These are phyloP conservation scores for Pelochelys cantorii DNA, from an alignment of 2,797 vertebrate species.

Conservation along the genomic window DNA sequence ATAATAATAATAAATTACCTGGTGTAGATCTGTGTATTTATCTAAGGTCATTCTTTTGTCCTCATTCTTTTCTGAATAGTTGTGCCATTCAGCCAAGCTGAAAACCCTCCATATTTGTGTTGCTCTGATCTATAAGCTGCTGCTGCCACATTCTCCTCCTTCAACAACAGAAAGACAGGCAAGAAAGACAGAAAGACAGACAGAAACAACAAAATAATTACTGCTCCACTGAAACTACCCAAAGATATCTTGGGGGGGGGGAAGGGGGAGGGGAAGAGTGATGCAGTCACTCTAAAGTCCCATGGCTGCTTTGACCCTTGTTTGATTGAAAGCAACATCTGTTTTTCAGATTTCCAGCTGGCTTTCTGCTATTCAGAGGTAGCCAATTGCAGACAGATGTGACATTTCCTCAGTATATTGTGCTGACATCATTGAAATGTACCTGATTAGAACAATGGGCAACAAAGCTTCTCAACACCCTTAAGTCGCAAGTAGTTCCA, in stretches of 20 bases:
- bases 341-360: conserved; percentile 82
- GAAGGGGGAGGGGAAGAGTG: neutral
- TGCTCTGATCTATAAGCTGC: neutral
- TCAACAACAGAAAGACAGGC: neutral
- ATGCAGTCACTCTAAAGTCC: conserved; percentile 69
- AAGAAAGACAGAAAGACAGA: conserved; percentile 15
- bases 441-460: conserved; percentile 79
- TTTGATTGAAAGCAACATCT: conserved; percentile 84
- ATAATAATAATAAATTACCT: conserved; percentile 42
- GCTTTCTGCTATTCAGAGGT: conserved; percentile 78
- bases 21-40: conserved; percentile 48
- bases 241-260: neutral
- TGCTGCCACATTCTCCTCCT: too few relatives aligned
- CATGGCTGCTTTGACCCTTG: conserved; percentile 78
- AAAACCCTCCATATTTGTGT: neutral
- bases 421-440: conserved; percentile 78
- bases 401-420: conserved; percentile 80
- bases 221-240: conserved; percentile 36
- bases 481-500: conserved; percentile 63
- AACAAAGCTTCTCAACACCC: conserved; percentile 79
- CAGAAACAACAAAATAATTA: conserved; percentile 67
- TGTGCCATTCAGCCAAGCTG: neutral
- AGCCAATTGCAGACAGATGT: conserved; percentile 82
- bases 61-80: conserved; percentile 16
- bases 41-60: conserved; percentile 1